Percentiles rank a stretch among this genome's conserved stretches.
Conservation (phyloP, 92 coral and sea anemone species). For the Epizoanthus scotinus region DNA sequence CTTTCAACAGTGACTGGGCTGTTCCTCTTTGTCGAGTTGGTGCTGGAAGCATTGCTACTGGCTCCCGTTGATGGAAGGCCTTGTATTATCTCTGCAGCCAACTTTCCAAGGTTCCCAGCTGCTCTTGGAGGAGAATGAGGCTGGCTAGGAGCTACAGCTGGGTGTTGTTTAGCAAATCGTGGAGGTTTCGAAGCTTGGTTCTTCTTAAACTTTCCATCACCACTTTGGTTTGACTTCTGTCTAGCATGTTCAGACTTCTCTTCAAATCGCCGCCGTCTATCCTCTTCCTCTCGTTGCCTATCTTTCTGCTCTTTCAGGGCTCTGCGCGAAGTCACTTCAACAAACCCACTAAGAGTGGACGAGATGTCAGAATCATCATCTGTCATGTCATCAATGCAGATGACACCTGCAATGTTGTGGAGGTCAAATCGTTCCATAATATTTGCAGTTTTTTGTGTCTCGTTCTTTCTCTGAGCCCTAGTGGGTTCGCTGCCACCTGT, state of each 20-base stretch:
- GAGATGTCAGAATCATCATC: slow-evolving; percentile 94
- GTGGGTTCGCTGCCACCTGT: slow-evolving; percentile 53
- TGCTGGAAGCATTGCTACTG: slow-evolving; percentile 79
- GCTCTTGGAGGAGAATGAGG: slow-evolving; percentile 57
- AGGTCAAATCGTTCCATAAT: slow-evolving; percentile 76
- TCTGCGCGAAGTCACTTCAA: slow-evolving; percentile 94
- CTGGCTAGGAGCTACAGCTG: slow-evolving; percentile 49
- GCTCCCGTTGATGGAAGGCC: slow-evolving; percentile 54
- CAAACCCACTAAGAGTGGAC: slow-evolving; percentile 96
- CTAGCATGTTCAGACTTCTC: slow-evolving; percentile 68
- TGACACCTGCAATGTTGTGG: slow-evolving; percentile 94
- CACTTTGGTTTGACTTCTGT: slow-evolving; percentile 58
- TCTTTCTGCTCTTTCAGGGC: slow-evolving; percentile 93
- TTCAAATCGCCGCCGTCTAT: slow-evolving; percentile 69
- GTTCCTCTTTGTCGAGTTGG: slow-evolving; percentile 86
- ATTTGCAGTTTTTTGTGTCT: slow-evolving; percentile 70
- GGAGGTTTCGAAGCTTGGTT: slow-evolving; percentile 86
- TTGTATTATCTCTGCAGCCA: slow-evolving; percentile 62
- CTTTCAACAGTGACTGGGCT: slow-evolving; percentile 91
- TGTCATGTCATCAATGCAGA: slow-evolving; percentile 93
- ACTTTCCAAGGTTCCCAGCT: slow-evolving; percentile 59
- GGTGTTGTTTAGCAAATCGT: slow-evolving; percentile 87
- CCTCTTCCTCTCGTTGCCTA: slow-evolving; percentile 96
- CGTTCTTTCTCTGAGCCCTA: slow-evolving; percentile 70
- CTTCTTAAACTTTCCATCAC: slow-evolving; percentile 63